A percentile compares a stretch with the other conserved stretches of the same genome.
phyloP scores from a whole-genome alignment of 2,797 vertebrate genomes.

The Rhincodon typus region DNA sequence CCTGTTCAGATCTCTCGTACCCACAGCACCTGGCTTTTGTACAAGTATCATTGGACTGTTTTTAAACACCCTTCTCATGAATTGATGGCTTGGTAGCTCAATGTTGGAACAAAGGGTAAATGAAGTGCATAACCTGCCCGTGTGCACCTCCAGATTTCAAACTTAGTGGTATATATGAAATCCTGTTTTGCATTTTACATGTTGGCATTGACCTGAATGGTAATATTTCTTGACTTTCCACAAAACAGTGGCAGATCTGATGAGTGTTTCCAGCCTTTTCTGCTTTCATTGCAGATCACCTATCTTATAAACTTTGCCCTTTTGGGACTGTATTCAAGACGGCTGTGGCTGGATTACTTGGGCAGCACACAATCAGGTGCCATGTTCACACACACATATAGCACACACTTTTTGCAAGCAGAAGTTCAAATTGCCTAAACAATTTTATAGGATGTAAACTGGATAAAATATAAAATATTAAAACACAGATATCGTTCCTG shows the following conservation, averaged over 20 bases:
- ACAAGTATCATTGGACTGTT: background rate
- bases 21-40: too few relatives aligned
- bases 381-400: background rate
- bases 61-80: background rate
- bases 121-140: background rate
- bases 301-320: background rate
- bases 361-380: background rate
- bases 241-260: background rate
- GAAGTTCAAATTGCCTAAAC: background rate
- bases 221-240: too few relatives aligned
- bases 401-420: background rate
- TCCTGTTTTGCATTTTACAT: background rate
- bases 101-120: background rate
- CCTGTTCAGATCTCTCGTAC: too few relatives aligned
- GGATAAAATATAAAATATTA: background rate
- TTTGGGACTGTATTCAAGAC: background rate
- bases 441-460: background rate
- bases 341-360: too few relatives aligned
- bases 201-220: too few relatives aligned
- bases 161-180: background rate
- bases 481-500: background rate
- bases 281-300: too few relatives aligned
- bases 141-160: background rate
- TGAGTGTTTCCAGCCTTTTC: background rate
- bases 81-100: background rate